Evolutionary conservation across 2,888 invertebrate genomes (phyloP), one percentile per base, ranked within the genome.

Genomic region (Drosophila crucigera): DNA sequence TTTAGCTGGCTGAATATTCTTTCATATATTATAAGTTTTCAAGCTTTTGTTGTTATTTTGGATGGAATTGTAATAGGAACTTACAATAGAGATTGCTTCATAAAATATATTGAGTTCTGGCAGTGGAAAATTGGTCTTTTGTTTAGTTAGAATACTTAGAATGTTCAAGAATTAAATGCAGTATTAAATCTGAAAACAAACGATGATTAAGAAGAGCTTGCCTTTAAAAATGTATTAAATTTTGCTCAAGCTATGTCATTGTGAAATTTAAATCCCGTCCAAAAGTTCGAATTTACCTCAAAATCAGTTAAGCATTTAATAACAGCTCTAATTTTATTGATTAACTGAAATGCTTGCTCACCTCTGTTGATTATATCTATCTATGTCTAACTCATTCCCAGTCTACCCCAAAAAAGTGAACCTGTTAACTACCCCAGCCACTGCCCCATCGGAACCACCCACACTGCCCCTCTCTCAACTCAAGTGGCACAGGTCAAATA

Each of bases 401-500:
- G n/a, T 10, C 25, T 55, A 39, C 7, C 4, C 64, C 28, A 7
- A 52, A 53, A 53, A 41, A 4, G n/a, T 25, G 25, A 41, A 49
- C 49, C 62, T 63, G 54, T 54, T 74, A 82, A 72, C 76, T 65
- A 30, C 9, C 30, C 30, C 16, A 55, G 7, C 11, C 55, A 22
- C 19, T 28, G 19, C 55, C 35, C 25, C 19, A 35, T 37, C 25
- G 35, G 54, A 16, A 19, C 11, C 22, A 16, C 35, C 54, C 25
- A 22, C 35, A 22, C 39, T 9, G 11, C 63, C 43, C 52, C 49
- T 11, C 11, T 50, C 54, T 50, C 53, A 55, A 28, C 28, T 25
- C 37, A 43, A 58, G 43, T 52, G 73, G 65, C 75, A 63, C 35
- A 52, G 70, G 41, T 50, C 75, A 63, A 83, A 81, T 60, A 75